Percentiles rank a stretch among this genome's conserved stretches.
These are phyloP conservation scores for Strigamia crassipes DNA, from an alignment of 2,888 invertebrate species.

Conservation along the genomic window DNA sequence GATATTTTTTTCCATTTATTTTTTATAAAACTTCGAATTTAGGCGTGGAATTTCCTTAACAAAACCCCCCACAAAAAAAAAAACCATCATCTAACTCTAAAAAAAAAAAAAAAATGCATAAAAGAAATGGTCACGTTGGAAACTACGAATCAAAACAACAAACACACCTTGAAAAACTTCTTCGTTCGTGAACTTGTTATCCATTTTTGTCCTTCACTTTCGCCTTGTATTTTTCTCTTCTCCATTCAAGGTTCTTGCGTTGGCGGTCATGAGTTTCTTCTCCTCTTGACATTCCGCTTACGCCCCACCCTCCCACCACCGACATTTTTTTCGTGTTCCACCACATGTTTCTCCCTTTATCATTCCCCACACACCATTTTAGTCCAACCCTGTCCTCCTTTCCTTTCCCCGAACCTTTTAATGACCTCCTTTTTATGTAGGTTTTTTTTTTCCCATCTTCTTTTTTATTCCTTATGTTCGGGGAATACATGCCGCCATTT, in stretches of 20 bases:
- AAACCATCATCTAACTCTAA: no score
- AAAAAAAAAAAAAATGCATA: no score
- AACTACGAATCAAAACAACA: neutral
- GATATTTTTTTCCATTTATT: no score
- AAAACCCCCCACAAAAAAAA: no score
- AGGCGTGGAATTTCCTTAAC: no score
- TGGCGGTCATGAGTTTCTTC: conserved; percentile 26
- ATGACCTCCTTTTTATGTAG: conserved; percentile 8
- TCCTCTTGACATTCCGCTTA: neutral
- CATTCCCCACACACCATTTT: conserved; percentile 6
- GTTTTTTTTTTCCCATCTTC: neutral
- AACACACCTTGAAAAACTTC: neutral
- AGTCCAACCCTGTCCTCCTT: neutral
- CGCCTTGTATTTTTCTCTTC: neutral
- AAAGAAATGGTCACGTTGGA: neutral
- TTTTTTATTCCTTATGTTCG: neutral
- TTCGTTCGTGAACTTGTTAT: conserved; percentile 27
- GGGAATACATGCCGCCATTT: neutral
- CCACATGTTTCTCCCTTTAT: conserved; percentile 26
- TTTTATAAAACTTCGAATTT: no score
- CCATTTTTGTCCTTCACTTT: conserved; percentile 24
- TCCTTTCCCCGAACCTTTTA: conserved; percentile 8
- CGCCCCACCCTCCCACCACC: neutral
- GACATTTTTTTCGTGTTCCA: neutral
- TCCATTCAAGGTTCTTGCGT: neutral